These are phyloP conservation scores for Zenarchopterus dispar DNA, from an alignment of 2,797 vertebrate species.

Conservation along the genomic window DNA sequence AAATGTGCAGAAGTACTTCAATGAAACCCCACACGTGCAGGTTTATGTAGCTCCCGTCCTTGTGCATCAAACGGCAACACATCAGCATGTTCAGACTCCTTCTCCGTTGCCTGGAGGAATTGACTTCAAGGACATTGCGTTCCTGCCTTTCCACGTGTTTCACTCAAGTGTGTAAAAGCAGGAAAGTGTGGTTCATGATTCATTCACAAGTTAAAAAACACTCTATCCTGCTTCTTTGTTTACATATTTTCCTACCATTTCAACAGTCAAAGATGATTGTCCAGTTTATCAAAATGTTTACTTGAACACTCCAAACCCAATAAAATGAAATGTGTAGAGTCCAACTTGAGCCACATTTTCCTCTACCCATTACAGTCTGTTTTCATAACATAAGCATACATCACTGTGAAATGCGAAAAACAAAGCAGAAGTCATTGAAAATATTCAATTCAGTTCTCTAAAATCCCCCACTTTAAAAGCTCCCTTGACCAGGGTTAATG, in stretches of 20 bases:
- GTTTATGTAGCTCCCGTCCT: background rate
- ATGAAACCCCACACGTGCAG: background rate
- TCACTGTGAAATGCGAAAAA: slow-evolving; percentile 1
- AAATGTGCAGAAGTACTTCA: background rate
- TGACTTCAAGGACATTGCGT: slow-evolving; percentile 36
- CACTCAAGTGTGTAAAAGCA: background rate
- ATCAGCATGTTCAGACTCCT: slow-evolving; percentile 7
- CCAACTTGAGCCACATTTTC: background rate
- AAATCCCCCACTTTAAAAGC: background rate
- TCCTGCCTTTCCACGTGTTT: slow-evolving; percentile 22
- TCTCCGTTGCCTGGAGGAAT: slow-evolving; percentile 9
- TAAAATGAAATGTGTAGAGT: background rate
- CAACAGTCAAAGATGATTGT: too few species aligned
- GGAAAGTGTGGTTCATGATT: too few species aligned
- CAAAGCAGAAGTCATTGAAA: slow-evolving; percentile 17
- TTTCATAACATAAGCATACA: slow-evolving; percentile 2
- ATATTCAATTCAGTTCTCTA: slow-evolving; percentile 32
- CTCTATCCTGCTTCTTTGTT: too few species aligned
- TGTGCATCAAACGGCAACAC: background rate
- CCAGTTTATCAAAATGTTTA: too few species aligned
- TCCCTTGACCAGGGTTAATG: background rate
- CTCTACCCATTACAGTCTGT: background rate
- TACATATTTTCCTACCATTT: too few species aligned
- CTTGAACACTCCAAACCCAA: background rate
- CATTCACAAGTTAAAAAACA: too few species aligned